Evolutionary conservation across 35 echinoderm and acorn worm species (phyloP).

Genomic region (Hemicentrotus pulcherrimus): DNA sequence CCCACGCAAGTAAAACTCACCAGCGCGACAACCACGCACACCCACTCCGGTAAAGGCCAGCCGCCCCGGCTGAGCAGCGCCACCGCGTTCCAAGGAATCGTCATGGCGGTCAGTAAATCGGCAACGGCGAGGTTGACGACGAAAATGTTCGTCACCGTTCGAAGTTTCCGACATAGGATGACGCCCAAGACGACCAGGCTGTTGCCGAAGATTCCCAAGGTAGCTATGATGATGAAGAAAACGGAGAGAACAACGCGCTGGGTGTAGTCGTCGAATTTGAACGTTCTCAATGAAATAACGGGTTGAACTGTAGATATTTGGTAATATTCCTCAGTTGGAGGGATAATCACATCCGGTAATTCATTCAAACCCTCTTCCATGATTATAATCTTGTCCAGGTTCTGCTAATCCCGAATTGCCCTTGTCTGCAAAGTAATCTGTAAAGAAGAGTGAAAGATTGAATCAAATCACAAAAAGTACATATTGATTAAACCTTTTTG

Average conservation of each 20-base stretch:
- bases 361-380: neutral
- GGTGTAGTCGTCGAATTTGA: constrained; percentile 73
- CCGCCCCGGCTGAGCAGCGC: constrained; percentile 62
- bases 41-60: constrained; percentile 65
- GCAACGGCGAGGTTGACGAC: constrained; percentile 85
- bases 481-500: no score
- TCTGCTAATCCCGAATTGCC: neutral
- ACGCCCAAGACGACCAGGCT: constrained; percentile 80
- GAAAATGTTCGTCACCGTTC: constrained; percentile 89
- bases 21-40: constrained; percentile 61
- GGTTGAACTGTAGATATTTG: neutral
- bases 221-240: constrained; percentile 60
- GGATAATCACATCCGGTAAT: neutral
- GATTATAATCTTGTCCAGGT: neutral
- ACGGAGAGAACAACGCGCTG: constrained; percentile 63
- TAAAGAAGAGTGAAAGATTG: neutral
- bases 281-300: neutral
- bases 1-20: constrained; percentile 68
- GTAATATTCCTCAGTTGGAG: neutral
- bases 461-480: no score
- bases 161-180: constrained; percentile 69
- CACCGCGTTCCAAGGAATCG: constrained; percentile 69
- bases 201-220: constrained; percentile 76
- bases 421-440: neutral
- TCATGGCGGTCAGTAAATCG: constrained; percentile 70